These are phyloP conservation scores for Ceyx margarethae DNA, from an alignment of 2,113 vertebrate species.

Conservation along the genomic window DNA sequence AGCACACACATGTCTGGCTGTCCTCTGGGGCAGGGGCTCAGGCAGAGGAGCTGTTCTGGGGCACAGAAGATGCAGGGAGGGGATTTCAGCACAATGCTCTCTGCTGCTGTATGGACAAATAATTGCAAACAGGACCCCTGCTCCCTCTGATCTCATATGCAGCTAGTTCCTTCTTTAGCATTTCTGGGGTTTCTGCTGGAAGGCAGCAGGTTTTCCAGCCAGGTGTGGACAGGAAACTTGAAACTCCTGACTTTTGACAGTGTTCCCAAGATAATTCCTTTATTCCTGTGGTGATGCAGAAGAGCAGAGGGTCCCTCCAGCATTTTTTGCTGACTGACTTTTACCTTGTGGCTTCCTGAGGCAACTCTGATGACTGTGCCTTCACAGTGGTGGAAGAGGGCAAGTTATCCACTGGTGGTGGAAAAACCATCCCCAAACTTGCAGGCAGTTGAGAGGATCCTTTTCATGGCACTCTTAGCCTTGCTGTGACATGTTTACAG, in stretches of 20 bases:
- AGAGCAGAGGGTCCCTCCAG: neutral
- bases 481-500: accelerated
- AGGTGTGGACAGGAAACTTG: constrained; percentile 13
- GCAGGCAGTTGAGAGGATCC: neutral
- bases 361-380: neutral
- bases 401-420: neutral
- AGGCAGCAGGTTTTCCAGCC: constrained; percentile 15
- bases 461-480: neutral
- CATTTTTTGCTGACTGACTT: neutral
- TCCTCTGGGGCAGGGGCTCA: neutral
- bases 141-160: neutral
- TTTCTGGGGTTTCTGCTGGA: constrained; percentile 22
- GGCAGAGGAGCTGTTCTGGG: neutral
- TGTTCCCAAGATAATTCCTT: neutral
- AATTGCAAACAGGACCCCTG: neutral
- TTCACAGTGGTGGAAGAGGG: neutral
- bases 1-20: neutral
- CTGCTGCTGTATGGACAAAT: neutral
- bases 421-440: accelerated
- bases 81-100: neutral
- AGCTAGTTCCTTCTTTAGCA: constrained; percentile 36
- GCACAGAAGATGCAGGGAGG: neutral
- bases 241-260: neutral
- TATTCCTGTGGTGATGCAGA: neutral
- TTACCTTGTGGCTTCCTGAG: neutral